phyloP scores from a whole-genome alignment of 2,113 vertebrate species.

The Ageneiosus marmoratus region DNA sequence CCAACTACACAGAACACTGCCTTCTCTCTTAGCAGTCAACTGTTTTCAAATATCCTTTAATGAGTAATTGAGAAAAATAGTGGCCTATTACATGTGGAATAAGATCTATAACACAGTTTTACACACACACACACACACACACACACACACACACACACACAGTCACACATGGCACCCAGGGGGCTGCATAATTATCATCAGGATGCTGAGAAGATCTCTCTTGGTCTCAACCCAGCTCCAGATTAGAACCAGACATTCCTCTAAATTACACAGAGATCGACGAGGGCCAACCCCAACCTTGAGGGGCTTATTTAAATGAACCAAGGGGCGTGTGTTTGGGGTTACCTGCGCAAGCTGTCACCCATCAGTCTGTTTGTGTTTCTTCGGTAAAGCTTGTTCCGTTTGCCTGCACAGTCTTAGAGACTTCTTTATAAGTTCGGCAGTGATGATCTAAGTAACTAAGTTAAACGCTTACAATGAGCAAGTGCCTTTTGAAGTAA shows the following conservation, averaged over 20 bases:
- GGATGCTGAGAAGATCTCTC: slow-evolving; percentile 48
- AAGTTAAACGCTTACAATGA: slow-evolving; percentile 8
- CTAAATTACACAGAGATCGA: background rate
- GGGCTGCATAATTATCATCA: slow-evolving; percentile 52
- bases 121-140: slow-evolving; percentile 26
- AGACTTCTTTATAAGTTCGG: slow-evolving; percentile 19
- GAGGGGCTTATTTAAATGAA: slow-evolving; percentile 21
- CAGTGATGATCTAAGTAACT: background rate
- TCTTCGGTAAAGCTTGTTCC: slow-evolving; percentile 15
- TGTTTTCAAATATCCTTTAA: slow-evolving; percentile 45
- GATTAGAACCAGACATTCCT: slow-evolving; percentile 61
- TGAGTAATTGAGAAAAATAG: slow-evolving; percentile 48
- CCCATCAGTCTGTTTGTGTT: slow-evolving; percentile 26
- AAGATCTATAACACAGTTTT: slow-evolving; percentile 29
- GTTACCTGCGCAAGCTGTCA: slow-evolving; percentile 11
- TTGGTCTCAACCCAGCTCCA: slow-evolving; percentile 55
- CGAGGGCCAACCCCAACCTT: slow-evolving; percentile 15
- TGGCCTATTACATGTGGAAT: slow-evolving; percentile 46
- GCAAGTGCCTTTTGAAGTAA: slow-evolving; percentile 9
- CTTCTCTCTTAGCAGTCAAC: slow-evolving; percentile 36
- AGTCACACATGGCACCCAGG: slow-evolving; percentile 29
- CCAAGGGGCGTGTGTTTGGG: background rate
- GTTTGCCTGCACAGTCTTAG: slow-evolving; percentile 6
- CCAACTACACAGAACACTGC: slow-evolving; percentile 39
- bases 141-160: slow-evolving; percentile 5